Evolutionary conservation across 1,140 invertebrate species (phyloP).

Genomic region (Oedothorax gibbosus): DNA sequence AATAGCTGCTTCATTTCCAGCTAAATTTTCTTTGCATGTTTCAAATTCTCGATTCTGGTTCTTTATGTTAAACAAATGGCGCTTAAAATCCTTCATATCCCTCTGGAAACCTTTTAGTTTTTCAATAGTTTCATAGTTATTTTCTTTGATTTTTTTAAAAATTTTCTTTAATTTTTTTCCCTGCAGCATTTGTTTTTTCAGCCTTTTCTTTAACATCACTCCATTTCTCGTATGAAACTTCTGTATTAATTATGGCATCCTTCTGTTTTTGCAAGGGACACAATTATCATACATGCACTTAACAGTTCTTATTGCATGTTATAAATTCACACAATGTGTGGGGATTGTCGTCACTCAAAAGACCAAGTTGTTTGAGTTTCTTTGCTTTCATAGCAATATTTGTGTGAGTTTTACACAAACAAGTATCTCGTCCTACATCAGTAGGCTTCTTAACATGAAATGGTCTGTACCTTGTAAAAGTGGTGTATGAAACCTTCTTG

Average conservation of each 20-base stretch:
- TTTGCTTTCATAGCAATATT: conserved; percentile 25
- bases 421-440: background rate
- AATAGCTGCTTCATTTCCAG: conserved; percentile 39
- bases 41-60: conserved; percentile 12
- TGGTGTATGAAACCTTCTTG: conserved; percentile 19
- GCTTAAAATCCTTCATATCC: too few relatives aligned
- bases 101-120: too few relatives aligned
- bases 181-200: too few relatives aligned
- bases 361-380: background rate
- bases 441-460: conserved; percentile 8
- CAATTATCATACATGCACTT: conserved; percentile 32
- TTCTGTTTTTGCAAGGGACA: conserved; percentile 15
- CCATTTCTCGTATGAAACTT: conserved; percentile 7
- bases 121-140: too few relatives aligned
- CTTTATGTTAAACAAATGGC: too few relatives aligned
- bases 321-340: background rate
- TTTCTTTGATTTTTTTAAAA: too few relatives aligned
- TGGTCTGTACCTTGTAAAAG: conserved; percentile 23
- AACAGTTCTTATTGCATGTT: conserved; percentile 10
- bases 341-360: background rate
- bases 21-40: conserved; percentile 19
- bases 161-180: too few relatives aligned
- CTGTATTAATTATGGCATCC: conserved; percentile 17
- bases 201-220: too few relatives aligned
- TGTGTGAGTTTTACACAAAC: conserved; percentile 23